Evolutionary conservation across 1,140 invertebrate genomes (phyloP), one percentile per base, ranked within the genome.

Genomic region (Drosophila burlai): DNA sequence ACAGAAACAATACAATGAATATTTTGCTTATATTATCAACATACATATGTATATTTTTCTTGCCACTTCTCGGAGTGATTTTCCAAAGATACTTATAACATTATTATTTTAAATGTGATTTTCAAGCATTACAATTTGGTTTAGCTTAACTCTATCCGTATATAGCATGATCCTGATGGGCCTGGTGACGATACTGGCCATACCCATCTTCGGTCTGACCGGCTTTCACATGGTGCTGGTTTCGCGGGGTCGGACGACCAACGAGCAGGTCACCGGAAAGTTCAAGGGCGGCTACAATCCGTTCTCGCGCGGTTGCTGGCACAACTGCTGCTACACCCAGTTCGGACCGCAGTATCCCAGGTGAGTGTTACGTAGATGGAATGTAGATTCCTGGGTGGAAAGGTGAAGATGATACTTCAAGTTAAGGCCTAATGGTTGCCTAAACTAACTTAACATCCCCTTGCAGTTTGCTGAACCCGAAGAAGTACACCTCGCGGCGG

Each of bases 251-350:
- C 95, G 99, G 65, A 99, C 99, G n/a, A 99, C 99, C 65, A 99
- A 99, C 94, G 99, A 99, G 94, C 99, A 99, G 95, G 98, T 99
- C 38, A 99, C 99, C 5, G 98, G 98, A 45, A 99, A 99, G 95
- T 99, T 99, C 94, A 97, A 98, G 93, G 98, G 98, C 58, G 98
- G 98, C 29, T 98, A 97, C 93, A 99, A 99, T 95, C 98, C 98
- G 61, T 99, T 99, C 94, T 98, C 97, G 8, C 95, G 96, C 93
- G 98, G 98, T 45, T 99, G 98, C 93, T 96, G 97, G 94, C 95
- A 96, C 87, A 99, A 99, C 93, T 99, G 98, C 94, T 98, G 97
- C 93, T 98, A 98, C 93, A 97, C 97, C 74, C 96, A 99, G 85
- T 99, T 98, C 94, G 98, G 98, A 77, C 98, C 98, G 55, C 97